Evolutionary conservation across 2,888 invertebrate genomes (phyloP), one percentile per base, ranked within the genome.

Genomic region (Ptychoptera albimana): DNA sequence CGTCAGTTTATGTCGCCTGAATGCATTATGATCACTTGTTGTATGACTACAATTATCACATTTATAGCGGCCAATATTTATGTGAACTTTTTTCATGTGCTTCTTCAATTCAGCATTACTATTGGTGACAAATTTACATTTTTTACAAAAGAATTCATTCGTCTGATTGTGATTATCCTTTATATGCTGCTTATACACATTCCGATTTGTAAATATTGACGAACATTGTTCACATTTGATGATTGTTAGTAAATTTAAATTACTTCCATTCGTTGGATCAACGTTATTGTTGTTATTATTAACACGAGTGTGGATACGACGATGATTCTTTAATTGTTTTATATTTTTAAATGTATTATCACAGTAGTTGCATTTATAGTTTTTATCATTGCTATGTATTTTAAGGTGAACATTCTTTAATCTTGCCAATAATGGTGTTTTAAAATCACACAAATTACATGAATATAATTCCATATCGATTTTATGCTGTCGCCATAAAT

Each of bases 381-480:
- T 70, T 51, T 74, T 75, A 44, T 74, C 71, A 48, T 74, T 71
- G 35, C 74, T 73, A 63, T 86, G 86, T 46, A 81, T 83, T 56
- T 80, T 77, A 60, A 77, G 77, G 55, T 87, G 87, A 16, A 80
- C 73, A 54, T 79, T 82, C 44, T 75, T 70, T 42, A 88, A 66
- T 51, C 80, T 76, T 46, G 79, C 77, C 48, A 74, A 70, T 54
- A 78, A 79, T 48, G 70, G 75, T 0, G 81, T 80, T 60, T 82
- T 82, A 55, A 78, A 84, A 30, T 73, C 73, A 56, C 87, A 87
- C 49, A 77, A 66, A 52, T 78, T 74, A 61, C 88, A 89, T 2
- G 77, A 73, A 42, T 78, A 80, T 38, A 89, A 61, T 55, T 87
- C 89, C 70, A 86, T 74, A 56, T 88, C 86, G 9, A 86, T 71